phyloP scores from a whole-genome alignment of 2,113 vertebrate species.

The Naja naja region DNA sequence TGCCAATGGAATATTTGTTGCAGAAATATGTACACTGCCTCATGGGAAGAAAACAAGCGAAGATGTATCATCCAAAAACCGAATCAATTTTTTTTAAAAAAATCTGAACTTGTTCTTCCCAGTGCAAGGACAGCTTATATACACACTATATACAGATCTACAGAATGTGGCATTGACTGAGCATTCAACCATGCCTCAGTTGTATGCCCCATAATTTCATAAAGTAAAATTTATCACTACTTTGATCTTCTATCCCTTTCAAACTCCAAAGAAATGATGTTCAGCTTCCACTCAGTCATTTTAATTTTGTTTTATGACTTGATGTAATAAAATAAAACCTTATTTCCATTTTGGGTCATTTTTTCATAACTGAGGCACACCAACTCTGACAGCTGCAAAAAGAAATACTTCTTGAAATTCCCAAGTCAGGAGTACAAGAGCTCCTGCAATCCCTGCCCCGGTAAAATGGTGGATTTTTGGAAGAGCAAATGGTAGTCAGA shows the following conservation, averaged over 20 bases:
- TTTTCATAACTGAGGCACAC: fast-evolving
- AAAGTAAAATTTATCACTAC: not conserved
- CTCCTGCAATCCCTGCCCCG: too few relatives aligned
- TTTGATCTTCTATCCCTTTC: constrained; percentile 9
- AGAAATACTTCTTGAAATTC: not conserved
- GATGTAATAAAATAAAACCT: not conserved
- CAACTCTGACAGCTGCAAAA: constrained; percentile 9
- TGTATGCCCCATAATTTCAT: not conserved
- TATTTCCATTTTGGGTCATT: not conserved
- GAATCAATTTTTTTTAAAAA: not conserved
- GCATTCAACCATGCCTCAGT: not conserved
- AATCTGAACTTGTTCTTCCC: constrained; percentile 4
- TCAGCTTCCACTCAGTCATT: not conserved
- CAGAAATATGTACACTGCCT: not conserved
- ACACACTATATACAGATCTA: not conserved
- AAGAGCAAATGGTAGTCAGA: constrained; percentile 8
- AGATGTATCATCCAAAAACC: not conserved
- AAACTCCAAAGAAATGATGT: not conserved
- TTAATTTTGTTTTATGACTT: not conserved
- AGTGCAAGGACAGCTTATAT: not conserved
- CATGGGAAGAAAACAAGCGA: not conserved
- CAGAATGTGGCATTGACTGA: not conserved
- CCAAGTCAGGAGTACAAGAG: not conserved
- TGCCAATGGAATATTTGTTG: not conserved
- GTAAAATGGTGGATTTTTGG: not conserved